Evolutionary conservation across 2,797 vertebrate genomes (phyloP), one percentile per base, ranked within the genome.

Genomic region (Karalla daura): DNA sequence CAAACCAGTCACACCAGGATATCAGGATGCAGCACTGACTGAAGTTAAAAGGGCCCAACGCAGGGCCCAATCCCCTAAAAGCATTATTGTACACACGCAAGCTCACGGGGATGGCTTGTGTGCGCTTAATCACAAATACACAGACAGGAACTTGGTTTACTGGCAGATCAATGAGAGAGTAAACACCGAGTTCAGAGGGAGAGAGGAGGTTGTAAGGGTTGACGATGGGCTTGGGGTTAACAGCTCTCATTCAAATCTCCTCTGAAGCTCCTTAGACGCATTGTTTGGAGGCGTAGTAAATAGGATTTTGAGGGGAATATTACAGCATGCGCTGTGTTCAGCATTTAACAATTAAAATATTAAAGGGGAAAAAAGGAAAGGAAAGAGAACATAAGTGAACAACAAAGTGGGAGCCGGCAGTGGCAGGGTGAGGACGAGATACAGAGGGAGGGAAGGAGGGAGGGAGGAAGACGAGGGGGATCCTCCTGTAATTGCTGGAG

Each of bases 21-120:
- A 86, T 32, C 51, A 89, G 77, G 89, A 88, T 87, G 87, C 71
- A 88, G 80, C 76, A 78, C 91, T 89, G 89, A 72, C 85, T 90
- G 84, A 85, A 89, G 85, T 89, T 80, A 83, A 89, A 88, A 88
- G 65, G 72, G 70, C 49, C 56, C 84, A 81, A 86, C 45, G 53
- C 30, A 65, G 76, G 54, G 53, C 64, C 73, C 72, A 50, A 81
- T 74, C 63, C 70, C 81, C 87, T 88, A 58, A 88, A 80, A 90
- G 84, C 68, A 87, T 87, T 83, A 88, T 21, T 83, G 78, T 83
- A 83, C 62, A 87, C 88, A 90, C 72, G 72, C 87, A 58, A 79
- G 78, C 85, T 86, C 64, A 73, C 62, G 14, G 83, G 75, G 80
- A 81, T 55, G 74, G 77, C 74, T 81, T 76, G 79, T 90, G 63